Evolutionary conservation across 2,797 vertebrate species (phyloP), one percentile per base, ranked within the genome.

Genomic region (Dipus sagitta): DNA sequence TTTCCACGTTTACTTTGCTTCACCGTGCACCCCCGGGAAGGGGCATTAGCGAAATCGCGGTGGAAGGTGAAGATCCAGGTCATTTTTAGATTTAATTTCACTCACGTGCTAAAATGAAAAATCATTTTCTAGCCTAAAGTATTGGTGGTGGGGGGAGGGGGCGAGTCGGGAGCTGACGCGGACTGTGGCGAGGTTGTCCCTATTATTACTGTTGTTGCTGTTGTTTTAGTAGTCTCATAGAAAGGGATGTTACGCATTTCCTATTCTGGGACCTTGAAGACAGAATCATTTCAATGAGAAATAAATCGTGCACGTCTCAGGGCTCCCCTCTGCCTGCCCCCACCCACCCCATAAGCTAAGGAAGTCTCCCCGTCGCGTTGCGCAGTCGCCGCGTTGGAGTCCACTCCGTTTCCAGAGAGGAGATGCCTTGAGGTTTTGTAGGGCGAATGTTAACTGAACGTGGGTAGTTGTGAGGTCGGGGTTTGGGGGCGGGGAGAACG

Each of bases 61-160:
- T 52, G 71, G 1, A 21, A 54, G 79, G 68, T 64, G 62, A 68
- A 38, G 84, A 88, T 71, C 23, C 6, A 75, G 71, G 64, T 72
- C 34, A 26, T 89, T 92, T 80, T 12, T 58, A 47, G 1, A 13
- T 87, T 84, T 86, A 68, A 76, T 87, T 85, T 94, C 42, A 76
- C 38, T 68, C 88, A 30, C 4, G 9, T 60, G n/a, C 64, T 91
- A 60, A 92, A 93, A 96, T 52, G 78, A 62, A 91, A 38, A 54
- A 94, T 47, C 65, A 65, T 88, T 64, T 77, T 28, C 26, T 2
- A 2, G 30, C 87, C 30, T 11, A 75, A 28, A 68, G 24, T 26
- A 18, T 90, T 89, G 85, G 54, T 47, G 54, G 54, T 14, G 8
- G 17, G 26, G 20, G 10, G 5, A 20, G n/a, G 13, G 42, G 54